Percentiles rank a stretch among this genome's conserved stretches.
Evolutionary conservation across 1,140 invertebrate species (phyloP).

Genomic region (Drosophila guanche): DNA sequence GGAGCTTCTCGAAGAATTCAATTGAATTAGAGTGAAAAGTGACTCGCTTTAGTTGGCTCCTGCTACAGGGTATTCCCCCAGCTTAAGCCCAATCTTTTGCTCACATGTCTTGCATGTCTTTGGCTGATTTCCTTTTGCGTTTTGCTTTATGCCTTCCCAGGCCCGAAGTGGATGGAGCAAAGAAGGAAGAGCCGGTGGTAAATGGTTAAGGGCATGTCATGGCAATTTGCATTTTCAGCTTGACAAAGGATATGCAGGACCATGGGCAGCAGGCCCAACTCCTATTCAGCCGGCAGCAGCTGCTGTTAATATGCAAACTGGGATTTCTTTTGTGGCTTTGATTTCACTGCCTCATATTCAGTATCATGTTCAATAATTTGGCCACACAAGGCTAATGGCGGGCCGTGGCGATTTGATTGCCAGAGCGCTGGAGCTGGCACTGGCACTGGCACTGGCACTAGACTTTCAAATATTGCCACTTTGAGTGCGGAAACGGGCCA

Average conservation of each 20-base stretch:
- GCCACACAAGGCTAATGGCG: neutral
- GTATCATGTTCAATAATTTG: constrained; percentile 75
- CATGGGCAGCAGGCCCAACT: constrained; percentile 15
- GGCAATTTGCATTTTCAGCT: constrained; percentile 81
- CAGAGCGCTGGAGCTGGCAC: neutral
- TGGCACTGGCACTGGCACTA: constrained; percentile 28
- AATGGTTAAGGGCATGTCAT: constrained; percentile 81
- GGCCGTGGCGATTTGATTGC: constrained; percentile 52
- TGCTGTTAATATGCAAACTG: constrained; percentile 80
- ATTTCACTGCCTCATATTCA: constrained; percentile 70
- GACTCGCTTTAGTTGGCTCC: neutral
- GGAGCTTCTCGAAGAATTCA: too few species aligned
- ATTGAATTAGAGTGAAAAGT: neutral
- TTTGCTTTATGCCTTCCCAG: constrained; percentile 66
- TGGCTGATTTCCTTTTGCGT: constrained; percentile 69
- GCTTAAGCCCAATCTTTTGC: neutral
- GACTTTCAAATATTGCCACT: constrained; percentile 82
- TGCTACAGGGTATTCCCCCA: constrained; percentile 10
- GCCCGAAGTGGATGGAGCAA: constrained; percentile 27
- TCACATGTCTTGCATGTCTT: constrained; percentile 39
- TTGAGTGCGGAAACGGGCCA: constrained; percentile 53
- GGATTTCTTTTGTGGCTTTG: constrained; percentile 82
- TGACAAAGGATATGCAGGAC: constrained; percentile 77
- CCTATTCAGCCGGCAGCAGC: constrained; percentile 44
- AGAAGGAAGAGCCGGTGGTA: constrained; percentile 43